Conservation (phyloP, 2,113 vertebrate species). For the Vimba vimba region DNA sequence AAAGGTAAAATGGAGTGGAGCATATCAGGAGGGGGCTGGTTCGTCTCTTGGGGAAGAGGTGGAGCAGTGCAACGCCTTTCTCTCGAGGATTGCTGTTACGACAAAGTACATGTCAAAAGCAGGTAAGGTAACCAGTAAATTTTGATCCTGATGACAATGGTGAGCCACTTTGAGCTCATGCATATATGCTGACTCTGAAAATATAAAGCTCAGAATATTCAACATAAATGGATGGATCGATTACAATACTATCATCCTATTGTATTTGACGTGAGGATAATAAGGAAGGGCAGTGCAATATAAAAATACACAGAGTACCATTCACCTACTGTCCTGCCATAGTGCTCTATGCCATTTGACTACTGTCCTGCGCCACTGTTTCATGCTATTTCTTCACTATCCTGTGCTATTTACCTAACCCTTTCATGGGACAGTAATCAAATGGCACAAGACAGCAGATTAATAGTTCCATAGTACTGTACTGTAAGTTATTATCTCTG, state of each 20-base stretch:
- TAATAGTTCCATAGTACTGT: not conserved
- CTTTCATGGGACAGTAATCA: not conserved
- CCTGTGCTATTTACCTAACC: not conserved
- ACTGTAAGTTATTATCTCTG: not conserved
- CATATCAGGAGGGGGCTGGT: too few species aligned
- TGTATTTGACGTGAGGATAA: too few species aligned
- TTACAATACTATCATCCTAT: too few species aligned
- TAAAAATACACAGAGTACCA: not conserved
- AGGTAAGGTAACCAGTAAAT: conserved; percentile 4
- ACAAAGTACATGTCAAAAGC: conserved; percentile 23
- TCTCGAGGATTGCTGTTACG: conserved; percentile 4
- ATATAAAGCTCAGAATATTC: too few species aligned
- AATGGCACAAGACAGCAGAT: conserved; percentile 6
- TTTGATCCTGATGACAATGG: not conserved
- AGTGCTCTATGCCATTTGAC: not conserved
- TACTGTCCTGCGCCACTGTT: conserved; percentile 1
- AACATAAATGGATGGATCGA: too few species aligned
- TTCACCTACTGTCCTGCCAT: not conserved
- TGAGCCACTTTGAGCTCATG: too few species aligned
- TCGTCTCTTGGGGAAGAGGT: too few species aligned
- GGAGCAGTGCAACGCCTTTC: conserved; percentile 1
- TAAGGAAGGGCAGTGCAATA: not conserved
- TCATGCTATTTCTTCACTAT: not conserved
- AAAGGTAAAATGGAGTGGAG: too few species aligned
- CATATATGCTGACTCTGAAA: too few species aligned